Base-by-base conservation (phyloP, 2,113 vertebrate genomes). In the Vulpes vulpes region DNA sequence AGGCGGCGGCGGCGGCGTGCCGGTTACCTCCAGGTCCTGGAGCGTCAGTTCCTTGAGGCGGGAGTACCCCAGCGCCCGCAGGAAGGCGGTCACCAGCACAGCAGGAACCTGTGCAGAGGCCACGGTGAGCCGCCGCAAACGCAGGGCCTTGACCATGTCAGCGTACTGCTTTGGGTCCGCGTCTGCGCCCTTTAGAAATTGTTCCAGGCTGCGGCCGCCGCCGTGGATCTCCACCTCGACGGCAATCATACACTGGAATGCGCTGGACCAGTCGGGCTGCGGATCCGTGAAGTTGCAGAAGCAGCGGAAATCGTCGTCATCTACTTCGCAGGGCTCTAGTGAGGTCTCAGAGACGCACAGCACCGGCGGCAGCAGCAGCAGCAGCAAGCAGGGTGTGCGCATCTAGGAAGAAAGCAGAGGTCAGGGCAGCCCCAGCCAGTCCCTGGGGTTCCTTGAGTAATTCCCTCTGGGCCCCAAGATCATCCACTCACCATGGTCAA, bases 201-300 rank as follows among this genome's bases (percentile, higher is more conserved):
- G 81, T n/a, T 98, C 83, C 89, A 98, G 73, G 1, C 97, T 98
- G 73, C 98, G 98, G 0, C 98, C 98, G 16, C 99, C 98, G 0
- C 98, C 99, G 9, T 22, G 35, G 3, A 99, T 97, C 97, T 99
- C 98, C 94, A 99, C 97, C 0, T 98, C 95, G 0, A 93, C 20
- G 0, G 98, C 98, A 0, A 62, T 0, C 0, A 98, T 1, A 81
- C 99, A 99, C 30, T 97, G 93, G 1, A 98, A 16, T 64, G 98
- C 74, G 78, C 94, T 98, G 79, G 90, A 81, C 11, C 0, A 81
- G 12, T 95, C 0, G 0, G 93, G 98, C 32, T 98, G 11, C 55
- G 97, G 23, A 0, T 96, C 85, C 17, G 98, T 97, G 85, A 87
- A 98, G 91, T 98, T 98, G 98, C 99, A 99, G 82, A 82, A n/a